Evolutionary conservation across 2,113 vertebrate genomes (phyloP), one percentile per base, ranked within the genome.

Genomic region (Misgurnus anguillicaudatus): DNA sequence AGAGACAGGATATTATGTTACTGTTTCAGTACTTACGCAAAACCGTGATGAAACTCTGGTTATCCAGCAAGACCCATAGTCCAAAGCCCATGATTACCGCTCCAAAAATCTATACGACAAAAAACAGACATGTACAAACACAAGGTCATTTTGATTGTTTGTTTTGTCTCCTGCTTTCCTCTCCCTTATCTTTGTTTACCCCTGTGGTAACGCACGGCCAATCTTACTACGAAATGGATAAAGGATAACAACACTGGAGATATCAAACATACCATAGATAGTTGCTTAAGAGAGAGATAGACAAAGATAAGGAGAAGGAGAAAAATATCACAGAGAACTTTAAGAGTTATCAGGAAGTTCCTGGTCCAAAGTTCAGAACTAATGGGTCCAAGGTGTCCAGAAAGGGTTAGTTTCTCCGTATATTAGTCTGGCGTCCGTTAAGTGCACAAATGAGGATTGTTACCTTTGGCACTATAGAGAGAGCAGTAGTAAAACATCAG

Each of bases 61-160:
- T 95, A 91, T 98, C 97, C 0, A 95, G 92, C 79, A 97, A 93
- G 78, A 98, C 93, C 97, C 97, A 99, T 58, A 99, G 88, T 63
- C 97, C 97, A 72, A 96, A 97, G 72, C 95, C 95, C 89, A 98
- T 92, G 85, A 98, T 96, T 84, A 98, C 87, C 0, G 92, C 95
- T 0, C 97, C 97, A 60, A 97, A 94, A 85, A 98, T 88, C 97
- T 99, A 61, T 8, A 63, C 9, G 41, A n/a, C 0, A 47, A 70
- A 53, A 64, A 7, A 75, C 41, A 69, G 8, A 42, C 3, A 11
- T 5, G 51, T 61, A 76, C 31, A 45, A 31, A 62, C 24, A 13
- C 7, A 39, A 41, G 11, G n/a, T 42, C 42, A 63, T 8, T 16
- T 48, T 53, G 11, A 21, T 45, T 41, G 10, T 39, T 10, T 55